Base-by-base conservation (phyloP, 2,113 vertebrate species). In the Megalops atlanticus region DNA sequence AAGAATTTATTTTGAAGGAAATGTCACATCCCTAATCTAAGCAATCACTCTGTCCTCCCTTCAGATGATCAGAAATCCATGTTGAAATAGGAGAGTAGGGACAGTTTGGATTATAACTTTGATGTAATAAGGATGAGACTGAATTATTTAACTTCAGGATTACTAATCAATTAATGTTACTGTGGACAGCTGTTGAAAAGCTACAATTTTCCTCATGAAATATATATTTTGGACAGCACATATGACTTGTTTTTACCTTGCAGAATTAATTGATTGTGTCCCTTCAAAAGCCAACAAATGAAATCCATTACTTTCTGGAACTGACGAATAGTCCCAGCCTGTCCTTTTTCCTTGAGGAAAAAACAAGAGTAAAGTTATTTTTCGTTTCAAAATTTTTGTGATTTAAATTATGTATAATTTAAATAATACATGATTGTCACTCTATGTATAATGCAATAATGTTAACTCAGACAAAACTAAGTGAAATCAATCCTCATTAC, bases 241-340 rank as follows among this genome's bases (percentile, higher is more conserved):
- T 24, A 14, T 41, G 2, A 33, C 52, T 77, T 12, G 7, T 11
- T 43, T 94, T 92, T 92, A 99, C 97, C 96, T 74, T 90, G 90
- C 0, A 84, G 27, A 79, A 92, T 89, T 52, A 99, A 93, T 47
- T 93, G 92, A 81, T 89, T 18, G 81, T 97, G 95, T 45, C 88
- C 91, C 47, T 90, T 82, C 18, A 97, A 87, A 31, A 99, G 87
- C 93, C 95, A 94, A 89, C 93, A 90, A 49, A 96, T 90, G 36
- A 96, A 95, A 83, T 95, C 94, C 86, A 94, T 93, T 88, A 96
- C 91, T 88, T 84, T 94, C 87, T 85, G 92, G 86, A 97, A 95
- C 84, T 92, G 89, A 81, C 80, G 89, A 24, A 93, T 91, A 86
- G 95, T 93, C 82, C 93, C 89, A 41, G 70, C 87, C 83, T 92